A percentile compares a stretch with the other conserved stretches of the same genome.
Evolutionary conservation across 2,888 invertebrate genomes (phyloP).

Genomic region (Zhengitettix transpicula): DNA sequence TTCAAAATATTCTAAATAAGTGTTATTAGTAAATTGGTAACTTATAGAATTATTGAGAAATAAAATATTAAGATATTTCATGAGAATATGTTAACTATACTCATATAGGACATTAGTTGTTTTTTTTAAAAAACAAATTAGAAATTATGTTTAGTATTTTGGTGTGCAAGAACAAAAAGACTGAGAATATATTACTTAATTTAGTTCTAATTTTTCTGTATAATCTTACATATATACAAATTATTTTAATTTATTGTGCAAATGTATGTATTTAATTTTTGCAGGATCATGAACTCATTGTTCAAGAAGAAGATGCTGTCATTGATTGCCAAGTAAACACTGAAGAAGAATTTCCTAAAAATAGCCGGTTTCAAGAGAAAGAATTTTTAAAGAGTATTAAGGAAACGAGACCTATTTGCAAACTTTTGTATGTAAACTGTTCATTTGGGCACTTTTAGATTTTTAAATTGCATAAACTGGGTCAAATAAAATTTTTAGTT

Average conservation of each 20-base stretch:
- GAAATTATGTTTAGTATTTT: not conserved
- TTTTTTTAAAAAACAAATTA: not conserved
- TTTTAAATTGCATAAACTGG: no score
- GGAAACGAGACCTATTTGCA: not conserved
- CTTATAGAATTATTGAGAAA: not conserved
- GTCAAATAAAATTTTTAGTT: no score
- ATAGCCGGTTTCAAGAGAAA: not conserved
- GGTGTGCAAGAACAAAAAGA: not conserved
- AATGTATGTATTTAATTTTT: no score
- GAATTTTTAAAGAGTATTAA: not conserved
- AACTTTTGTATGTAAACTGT: not conserved
- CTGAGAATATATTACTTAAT: not conserved
- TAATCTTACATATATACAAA: no score
- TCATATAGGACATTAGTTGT: no score
- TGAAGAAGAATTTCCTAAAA: not conserved
- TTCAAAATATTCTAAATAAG: no score
- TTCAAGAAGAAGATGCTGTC: slow-evolving; percentile 2
- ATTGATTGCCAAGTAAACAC: not conserved
- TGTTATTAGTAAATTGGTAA: no score
- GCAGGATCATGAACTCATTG: slow-evolving; percentile 9
- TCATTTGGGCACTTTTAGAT: no score
- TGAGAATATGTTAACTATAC: not conserved
- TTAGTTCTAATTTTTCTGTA: not conserved
- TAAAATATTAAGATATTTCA: not conserved
- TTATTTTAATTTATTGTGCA: no score